Conservation (phyloP, 2,888 invertebrate species). For the Stegophylla sp. region DNA sequence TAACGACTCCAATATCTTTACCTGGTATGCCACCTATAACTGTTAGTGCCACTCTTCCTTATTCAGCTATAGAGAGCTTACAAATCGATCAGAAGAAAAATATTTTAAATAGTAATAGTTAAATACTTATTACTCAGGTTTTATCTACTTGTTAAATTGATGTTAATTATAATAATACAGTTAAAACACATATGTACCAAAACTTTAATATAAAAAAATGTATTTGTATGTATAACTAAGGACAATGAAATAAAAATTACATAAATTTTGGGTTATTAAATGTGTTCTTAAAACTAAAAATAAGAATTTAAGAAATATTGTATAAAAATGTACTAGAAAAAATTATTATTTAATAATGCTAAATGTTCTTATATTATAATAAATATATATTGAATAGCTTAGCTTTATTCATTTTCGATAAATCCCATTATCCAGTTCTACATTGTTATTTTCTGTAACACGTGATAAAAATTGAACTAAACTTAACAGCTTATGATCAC, state of each 20-base stretch:
- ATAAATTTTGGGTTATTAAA: slow-evolving; percentile 6
- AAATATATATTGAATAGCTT: slow-evolving; percentile 9
- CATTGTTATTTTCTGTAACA: slow-evolving; percentile 38
- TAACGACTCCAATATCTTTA: slow-evolving; percentile 75
- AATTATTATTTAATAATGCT: slow-evolving; percentile 12
- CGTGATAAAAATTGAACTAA: neutral
- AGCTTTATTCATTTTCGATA: neutral
- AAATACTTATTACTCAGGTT: slow-evolving; percentile 26
- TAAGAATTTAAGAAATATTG: slow-evolving; percentile 15
- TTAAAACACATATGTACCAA: neutral
- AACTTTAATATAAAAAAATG: slow-evolving; percentile 40
- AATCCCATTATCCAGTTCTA: neutral
- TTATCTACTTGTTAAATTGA: slow-evolving; percentile 36
- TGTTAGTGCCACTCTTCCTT: slow-evolving; percentile 76
- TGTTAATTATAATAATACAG: neutral
- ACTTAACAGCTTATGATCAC: neutral
- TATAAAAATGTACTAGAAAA: slow-evolving; percentile 36
- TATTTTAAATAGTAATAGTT: slow-evolving; percentile 35
- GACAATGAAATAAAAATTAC: slow-evolving; percentile 14
- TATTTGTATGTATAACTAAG: slow-evolving; percentile 38
- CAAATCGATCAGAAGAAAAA: slow-evolving; percentile 61
- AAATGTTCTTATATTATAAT: neutral
- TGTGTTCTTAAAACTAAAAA: neutral
- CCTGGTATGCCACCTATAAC: slow-evolving; percentile 83
- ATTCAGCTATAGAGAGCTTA: slow-evolving; percentile 69